Evolutionary conservation across 2,113 vertebrate genomes (phyloP).

Genomic region (Melanerpes formicivorus): DNA sequence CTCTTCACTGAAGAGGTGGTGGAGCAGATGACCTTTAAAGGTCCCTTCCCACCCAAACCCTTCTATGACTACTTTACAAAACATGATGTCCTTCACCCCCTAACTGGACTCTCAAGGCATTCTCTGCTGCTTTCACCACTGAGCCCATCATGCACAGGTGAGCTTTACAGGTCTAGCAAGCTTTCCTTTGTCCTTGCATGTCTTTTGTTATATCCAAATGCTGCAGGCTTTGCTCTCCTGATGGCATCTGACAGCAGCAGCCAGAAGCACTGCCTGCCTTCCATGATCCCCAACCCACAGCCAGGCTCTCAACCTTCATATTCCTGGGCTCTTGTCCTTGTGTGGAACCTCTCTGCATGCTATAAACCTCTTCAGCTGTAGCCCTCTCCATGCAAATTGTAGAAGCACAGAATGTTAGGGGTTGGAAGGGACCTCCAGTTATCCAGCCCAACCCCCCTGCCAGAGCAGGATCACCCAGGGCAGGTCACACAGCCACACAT

Average conservation of each 20-base stretch:
- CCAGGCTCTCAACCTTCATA: neutral
- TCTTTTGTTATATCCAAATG: neutral
- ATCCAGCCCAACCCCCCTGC: no score
- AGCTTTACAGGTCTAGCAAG: neutral
- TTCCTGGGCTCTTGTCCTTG: neutral
- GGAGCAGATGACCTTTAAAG: neutral
- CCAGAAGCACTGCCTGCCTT: neutral
- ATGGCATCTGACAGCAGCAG: neutral
- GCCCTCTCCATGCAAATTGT: neutral
- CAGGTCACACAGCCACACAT: no score
- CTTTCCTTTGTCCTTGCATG: neutral
- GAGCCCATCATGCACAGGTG: neutral
- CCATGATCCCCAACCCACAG: neutral
- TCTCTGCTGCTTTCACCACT: neutral
- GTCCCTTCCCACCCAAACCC: no score
- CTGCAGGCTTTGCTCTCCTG: neutral
- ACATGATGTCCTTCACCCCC: neutral
- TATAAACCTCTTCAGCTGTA: neutral
- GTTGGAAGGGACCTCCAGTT: no score
- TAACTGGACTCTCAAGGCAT: neutral
- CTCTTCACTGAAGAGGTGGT: neutral
- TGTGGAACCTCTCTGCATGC: neutral
- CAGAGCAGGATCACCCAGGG: no score
- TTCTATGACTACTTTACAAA: neutral
- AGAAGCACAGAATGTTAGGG: no score